These are phyloP conservation scores for Neopipo cinnamomea DNA, from an alignment of 2,113 vertebrate genomes.

Conservation along the genomic window DNA sequence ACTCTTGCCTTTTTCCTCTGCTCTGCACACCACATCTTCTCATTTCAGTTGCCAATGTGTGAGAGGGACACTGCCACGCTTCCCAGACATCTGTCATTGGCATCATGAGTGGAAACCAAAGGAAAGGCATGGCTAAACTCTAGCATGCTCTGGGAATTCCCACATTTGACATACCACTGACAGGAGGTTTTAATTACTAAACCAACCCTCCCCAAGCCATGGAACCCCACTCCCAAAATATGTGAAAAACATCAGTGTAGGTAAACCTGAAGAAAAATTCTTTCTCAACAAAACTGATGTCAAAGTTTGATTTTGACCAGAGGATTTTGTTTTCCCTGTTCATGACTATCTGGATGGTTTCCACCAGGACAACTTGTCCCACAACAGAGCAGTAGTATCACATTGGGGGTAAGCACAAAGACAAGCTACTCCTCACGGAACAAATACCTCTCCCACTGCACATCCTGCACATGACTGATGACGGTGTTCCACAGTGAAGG, in stretches of 20 bases:
- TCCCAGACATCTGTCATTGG: slow-evolving; percentile 69
- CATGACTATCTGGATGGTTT: not conserved
- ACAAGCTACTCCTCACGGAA: not conserved
- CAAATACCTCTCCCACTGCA: not conserved
- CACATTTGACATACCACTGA: not conserved
- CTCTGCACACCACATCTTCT: not conserved
- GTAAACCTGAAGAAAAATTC: not conserved
- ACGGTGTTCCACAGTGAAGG: not conserved
- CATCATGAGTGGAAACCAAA: slow-evolving; percentile 59
- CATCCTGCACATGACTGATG: not conserved
- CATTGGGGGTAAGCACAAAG: accelerated
- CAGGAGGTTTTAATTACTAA: not conserved
- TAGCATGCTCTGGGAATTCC: not conserved
- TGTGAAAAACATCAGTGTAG: not conserved
- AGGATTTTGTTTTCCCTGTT: not conserved
- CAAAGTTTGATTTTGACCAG: not conserved
- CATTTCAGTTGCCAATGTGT: slow-evolving; percentile 66
- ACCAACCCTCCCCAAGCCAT: not conserved
- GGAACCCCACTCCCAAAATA: not conserved
- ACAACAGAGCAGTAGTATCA: not conserved
- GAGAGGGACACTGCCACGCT: slow-evolving; percentile 71
- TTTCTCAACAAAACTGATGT: not conserved
- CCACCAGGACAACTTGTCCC: not conserved
- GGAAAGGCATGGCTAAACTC: not conserved
- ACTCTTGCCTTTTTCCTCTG: not conserved